Evolutionary conservation across 2,888 invertebrate species (phyloP).

Genomic region (Rhamnusium bicolor): DNA sequence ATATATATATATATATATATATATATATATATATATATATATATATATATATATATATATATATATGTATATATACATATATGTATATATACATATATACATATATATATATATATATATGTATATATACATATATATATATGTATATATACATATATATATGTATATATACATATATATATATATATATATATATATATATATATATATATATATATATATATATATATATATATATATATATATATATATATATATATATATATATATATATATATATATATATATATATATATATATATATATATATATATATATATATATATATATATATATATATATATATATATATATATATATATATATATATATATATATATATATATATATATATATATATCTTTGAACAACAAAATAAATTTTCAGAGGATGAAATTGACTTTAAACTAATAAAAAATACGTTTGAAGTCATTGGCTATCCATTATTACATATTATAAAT

Average conservation of each 20-base stretch:
- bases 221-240: not conserved
- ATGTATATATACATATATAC: not conserved
- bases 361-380: not conserved
- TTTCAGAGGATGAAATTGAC: too few relatives aligned
- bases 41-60: not conserved
- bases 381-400: too few relatives aligned
- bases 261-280: not conserved
- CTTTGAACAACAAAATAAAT: too few relatives aligned
- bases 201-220: not conserved
- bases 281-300: not conserved
- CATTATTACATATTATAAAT: too few relatives aligned
- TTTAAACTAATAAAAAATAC: too few relatives aligned
- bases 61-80: not conserved
- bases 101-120: not conserved
- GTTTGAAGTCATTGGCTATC: too few relatives aligned
- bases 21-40: not conserved
- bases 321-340: not conserved
- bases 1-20: not conserved
- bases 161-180: not conserved
- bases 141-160: not conserved
- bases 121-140: not conserved
- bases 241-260: not conserved
- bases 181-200: not conserved
- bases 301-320: not conserved
- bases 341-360: not conserved